phyloP scores from a whole-genome alignment of 2,113 vertebrate species.

The Pandion haliaetus region DNA sequence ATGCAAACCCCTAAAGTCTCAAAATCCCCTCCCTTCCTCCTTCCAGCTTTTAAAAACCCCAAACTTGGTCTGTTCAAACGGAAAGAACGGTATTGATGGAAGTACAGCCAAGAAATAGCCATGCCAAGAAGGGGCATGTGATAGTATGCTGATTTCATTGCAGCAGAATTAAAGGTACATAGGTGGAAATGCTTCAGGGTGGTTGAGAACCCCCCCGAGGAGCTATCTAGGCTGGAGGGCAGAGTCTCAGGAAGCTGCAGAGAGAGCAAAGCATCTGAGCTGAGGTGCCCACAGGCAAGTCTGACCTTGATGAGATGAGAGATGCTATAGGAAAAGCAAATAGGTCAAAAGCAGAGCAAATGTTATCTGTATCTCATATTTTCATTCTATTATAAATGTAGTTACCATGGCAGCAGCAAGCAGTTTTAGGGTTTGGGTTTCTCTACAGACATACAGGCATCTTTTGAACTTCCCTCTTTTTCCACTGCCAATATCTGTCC shows the following conservation, averaged over 20 bases:
- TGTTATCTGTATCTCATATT: neutral
- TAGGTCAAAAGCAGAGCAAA: conserved; percentile 5
- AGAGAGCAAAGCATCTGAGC: neutral
- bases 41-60: neutral
- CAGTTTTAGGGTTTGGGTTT: neutral
- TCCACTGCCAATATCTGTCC: neutral
- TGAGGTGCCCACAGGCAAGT: neutral
- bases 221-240: neutral
- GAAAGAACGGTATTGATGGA: neutral
- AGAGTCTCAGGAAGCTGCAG: neutral
- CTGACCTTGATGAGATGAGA: neutral
- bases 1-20: neutral
- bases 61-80: neutral
- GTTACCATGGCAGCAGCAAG: conserved; percentile 16
- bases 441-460: neutral
- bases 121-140: neutral
- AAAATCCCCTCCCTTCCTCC: neutral
- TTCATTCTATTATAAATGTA: neutral
- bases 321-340: neutral
- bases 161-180: neutral
- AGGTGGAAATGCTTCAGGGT: neutral
- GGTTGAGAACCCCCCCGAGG: neutral
- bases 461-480: conserved; percentile 7
- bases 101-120: neutral
- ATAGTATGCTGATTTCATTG: neutral